A percentile compares a stretch with the other conserved stretches of the same genome.
Evolutionary conservation across 2,797 vertebrate genomes (phyloP).

Genomic region (Sebastiscus tertius): DNA sequence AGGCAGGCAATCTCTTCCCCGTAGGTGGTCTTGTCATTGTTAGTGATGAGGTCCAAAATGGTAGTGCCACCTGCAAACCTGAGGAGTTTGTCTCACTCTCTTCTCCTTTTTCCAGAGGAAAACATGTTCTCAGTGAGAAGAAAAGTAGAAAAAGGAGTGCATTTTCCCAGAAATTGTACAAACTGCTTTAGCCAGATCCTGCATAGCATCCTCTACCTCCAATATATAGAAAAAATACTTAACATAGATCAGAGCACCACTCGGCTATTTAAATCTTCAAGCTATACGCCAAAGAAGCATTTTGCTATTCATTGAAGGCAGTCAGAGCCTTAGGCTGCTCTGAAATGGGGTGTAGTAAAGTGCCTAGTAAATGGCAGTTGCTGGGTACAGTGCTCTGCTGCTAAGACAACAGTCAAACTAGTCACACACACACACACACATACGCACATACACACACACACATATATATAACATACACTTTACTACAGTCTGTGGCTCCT

Average conservation of each 20-base stretch:
- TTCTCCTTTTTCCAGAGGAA: neutral
- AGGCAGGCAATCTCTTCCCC: slow-evolving; percentile 55
- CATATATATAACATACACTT: slow-evolving; percentile 25
- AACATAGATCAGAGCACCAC: neutral
- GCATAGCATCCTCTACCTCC: neutral
- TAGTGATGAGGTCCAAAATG: slow-evolving; percentile 62
- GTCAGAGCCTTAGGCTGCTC: neutral
- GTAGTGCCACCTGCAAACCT: slow-evolving; percentile 66
- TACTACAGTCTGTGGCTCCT: slow-evolving; percentile 1
- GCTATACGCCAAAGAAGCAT: neutral
- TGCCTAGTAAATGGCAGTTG: slow-evolving; percentile 41
- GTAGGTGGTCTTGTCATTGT: slow-evolving; percentile 72
- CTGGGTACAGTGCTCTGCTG: slow-evolving; percentile 34
- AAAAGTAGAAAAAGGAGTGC: neutral
- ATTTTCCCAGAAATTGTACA: neutral
- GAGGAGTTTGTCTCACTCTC: slow-evolving; percentile 14
- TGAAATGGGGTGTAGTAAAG: slow-evolving; percentile 38
- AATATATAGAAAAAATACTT: neutral
- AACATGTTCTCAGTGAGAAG: neutral
- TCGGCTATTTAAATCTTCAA: neutral
- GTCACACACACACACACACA: neutral
- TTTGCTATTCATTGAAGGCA: slow-evolving; percentile 14
- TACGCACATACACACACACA: slow-evolving; percentile 4
- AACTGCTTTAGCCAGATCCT: neutral
- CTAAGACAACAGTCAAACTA: slow-evolving; percentile 57